Conservation (phyloP, 2,113 vertebrate genomes). For the Solea solea region DNA sequence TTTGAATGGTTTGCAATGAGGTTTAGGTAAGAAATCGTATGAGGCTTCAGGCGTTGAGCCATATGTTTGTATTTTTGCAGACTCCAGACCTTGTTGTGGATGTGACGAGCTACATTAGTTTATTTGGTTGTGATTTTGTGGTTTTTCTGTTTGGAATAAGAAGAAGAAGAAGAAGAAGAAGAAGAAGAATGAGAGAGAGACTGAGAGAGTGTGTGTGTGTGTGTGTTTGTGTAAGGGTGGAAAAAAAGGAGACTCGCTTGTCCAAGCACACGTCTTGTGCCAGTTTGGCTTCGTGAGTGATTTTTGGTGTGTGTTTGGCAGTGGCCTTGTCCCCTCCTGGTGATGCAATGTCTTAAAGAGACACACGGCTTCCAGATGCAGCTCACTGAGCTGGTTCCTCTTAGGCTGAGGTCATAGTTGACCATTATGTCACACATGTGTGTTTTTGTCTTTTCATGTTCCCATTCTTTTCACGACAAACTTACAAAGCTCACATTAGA, state of each 20-base stretch:
- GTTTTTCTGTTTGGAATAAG: constrained; percentile 31
- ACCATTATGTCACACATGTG: background rate
- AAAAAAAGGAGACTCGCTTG: constrained; percentile 23
- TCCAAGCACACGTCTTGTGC: constrained; percentile 61
- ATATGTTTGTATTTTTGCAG: constrained; percentile 37
- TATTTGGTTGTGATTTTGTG: constrained; percentile 48
- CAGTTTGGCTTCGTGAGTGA: constrained; percentile 58
- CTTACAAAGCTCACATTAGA: background rate
- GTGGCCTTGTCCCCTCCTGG: constrained; percentile 59
- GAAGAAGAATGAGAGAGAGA: constrained; percentile 8
- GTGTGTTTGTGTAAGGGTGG: background rate
- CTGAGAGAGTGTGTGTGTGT: constrained; percentile 2
- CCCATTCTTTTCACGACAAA: background rate
- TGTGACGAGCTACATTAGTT: constrained; percentile 39
- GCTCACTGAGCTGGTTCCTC: constrained; percentile 32
- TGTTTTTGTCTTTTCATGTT: constrained; percentile 14
- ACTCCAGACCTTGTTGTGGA: constrained; percentile 50
- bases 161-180: no score
- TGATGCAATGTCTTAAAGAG: constrained; percentile 68
- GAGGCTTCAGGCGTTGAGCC: background rate
- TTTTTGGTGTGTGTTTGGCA: constrained; percentile 70
- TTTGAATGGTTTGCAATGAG: no score
- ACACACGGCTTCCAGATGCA: constrained; percentile 58
- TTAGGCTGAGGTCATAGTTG: constrained; percentile 22
- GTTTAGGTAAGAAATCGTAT: background rate